phyloP scores from a whole-genome alignment of 2,797 vertebrate species.

The Pangasius djambal region DNA sequence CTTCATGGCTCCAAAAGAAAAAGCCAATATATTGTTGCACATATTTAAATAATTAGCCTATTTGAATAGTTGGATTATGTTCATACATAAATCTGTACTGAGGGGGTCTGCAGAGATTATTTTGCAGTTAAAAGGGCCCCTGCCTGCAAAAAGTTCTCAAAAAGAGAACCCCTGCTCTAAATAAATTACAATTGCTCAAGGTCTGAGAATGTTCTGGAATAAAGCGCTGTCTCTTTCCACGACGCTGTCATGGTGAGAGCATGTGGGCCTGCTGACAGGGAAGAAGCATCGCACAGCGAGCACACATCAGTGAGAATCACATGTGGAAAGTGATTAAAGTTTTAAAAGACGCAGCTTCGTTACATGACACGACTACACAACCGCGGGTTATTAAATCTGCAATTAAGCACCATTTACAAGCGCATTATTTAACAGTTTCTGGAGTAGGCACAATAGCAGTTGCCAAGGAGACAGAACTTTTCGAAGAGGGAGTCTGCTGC shows the following conservation, averaged over 20 bases:
- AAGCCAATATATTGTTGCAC: not conserved
- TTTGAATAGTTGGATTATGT: not conserved
- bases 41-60: not conserved
- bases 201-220: constrained; percentile 37
- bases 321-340: constrained; percentile 55
- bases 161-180: not conserved
- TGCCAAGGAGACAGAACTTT: constrained; percentile 46
- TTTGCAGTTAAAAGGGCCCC: not conserved
- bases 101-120: not conserved
- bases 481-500: not conserved
- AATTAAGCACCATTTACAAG: constrained; percentile 58
- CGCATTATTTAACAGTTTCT: constrained; percentile 56
- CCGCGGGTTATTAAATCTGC: constrained; percentile 53
- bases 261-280: constrained; percentile 26
- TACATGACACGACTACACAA: constrained; percentile 51
- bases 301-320: constrained; percentile 37
- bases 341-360: constrained; percentile 51
- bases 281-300: constrained; percentile 24
- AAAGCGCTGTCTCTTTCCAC: constrained; percentile 3
- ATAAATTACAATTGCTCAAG: constrained; percentile 23
- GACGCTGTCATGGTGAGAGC: not conserved
- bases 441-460: constrained; percentile 44
- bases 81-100: not conserved
- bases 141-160: not conserved
- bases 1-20: not conserved